phyloP scores from a whole-genome alignment of 2,888 invertebrate species.

The Stegophylla sp. region DNA sequence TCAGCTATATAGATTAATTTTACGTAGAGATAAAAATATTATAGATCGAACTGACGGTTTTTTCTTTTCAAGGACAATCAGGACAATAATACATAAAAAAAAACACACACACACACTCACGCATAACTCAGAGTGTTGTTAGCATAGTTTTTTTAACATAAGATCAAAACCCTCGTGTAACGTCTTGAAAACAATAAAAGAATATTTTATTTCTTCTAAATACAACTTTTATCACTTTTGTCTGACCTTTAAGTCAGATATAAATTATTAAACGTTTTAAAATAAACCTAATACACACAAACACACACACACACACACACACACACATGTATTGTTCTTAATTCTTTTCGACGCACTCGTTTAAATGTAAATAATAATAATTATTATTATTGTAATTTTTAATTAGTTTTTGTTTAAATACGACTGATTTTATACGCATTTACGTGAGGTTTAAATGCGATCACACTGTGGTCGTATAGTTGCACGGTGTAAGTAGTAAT shows the following conservation, averaged over 20 bases:
- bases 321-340: background rate
- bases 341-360: no score
- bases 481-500: no score
- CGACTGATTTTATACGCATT: no score
- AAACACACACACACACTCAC: no score
- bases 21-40: slow-evolving; percentile 6
- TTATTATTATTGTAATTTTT: no score
- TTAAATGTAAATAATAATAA: no score
- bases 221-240: slow-evolving; percentile 51
- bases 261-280: slow-evolving; percentile 28
- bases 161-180: slow-evolving; percentile 12
- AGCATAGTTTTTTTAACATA: slow-evolving; percentile 35
- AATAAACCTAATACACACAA: slow-evolving; percentile 18
- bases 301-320: background rate
- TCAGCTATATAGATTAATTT: slow-evolving; percentile 14
- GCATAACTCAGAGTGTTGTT: slow-evolving; percentile 12
- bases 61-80: slow-evolving; percentile 40
- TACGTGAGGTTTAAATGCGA: no score
- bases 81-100: slow-evolving; percentile 36
- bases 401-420: no score
- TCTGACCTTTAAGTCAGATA: slow-evolving; percentile 43
- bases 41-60: background rate
- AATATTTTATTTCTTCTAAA: slow-evolving; percentile 39
- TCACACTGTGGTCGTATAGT: no score
- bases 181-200: slow-evolving; percentile 38